phyloP scores from a whole-genome alignment of 2,888 invertebrate genomes.

The Desoria tigrina region DNA sequence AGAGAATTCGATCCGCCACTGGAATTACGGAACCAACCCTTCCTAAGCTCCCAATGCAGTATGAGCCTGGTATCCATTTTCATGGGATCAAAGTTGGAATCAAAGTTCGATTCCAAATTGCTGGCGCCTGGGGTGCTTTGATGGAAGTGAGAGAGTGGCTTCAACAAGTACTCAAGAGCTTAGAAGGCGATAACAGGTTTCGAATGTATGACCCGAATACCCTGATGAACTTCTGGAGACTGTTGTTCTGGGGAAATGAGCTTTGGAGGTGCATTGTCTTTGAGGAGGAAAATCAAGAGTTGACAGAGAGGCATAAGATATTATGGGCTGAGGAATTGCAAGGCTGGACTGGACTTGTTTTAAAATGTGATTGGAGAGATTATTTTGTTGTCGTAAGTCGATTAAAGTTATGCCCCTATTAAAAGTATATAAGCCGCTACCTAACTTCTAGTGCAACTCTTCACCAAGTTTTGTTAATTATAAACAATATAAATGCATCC shows the following conservation, averaged over 20 bases:
- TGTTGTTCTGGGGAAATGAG: constrained; percentile 21
- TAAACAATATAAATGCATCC: not conserved
- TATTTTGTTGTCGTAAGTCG: constrained; percentile 14
- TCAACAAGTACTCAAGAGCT: constrained; percentile 7
- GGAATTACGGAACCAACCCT: not conserved
- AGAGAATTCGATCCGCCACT: not conserved
- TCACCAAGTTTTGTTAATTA: not conserved
- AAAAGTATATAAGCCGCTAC: too few species aligned
- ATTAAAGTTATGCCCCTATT: not conserved
- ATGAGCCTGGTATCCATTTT: not conserved
- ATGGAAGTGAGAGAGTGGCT: constrained; percentile 14
- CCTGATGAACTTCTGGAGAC: constrained; percentile 16
- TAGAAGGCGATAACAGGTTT: constrained; percentile 21
- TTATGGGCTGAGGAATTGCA: constrained; percentile 22
- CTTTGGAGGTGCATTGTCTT: constrained; percentile 28
- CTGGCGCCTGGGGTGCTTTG: constrained; percentile 24
- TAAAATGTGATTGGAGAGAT: constrained; percentile 35
- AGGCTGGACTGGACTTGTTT: constrained; percentile 31
- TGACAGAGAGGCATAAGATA: constrained; percentile 5
- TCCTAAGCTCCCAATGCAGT: not conserved
- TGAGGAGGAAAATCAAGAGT: constrained; percentile 24
- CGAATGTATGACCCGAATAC: constrained; percentile 23
- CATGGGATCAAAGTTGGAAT: constrained; percentile 1
- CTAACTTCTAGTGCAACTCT: too few species aligned
- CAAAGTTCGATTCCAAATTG: constrained; percentile 15